phyloP scores from a whole-genome alignment of 92 coral and sea anemone species.

The Siderastrea radians region DNA sequence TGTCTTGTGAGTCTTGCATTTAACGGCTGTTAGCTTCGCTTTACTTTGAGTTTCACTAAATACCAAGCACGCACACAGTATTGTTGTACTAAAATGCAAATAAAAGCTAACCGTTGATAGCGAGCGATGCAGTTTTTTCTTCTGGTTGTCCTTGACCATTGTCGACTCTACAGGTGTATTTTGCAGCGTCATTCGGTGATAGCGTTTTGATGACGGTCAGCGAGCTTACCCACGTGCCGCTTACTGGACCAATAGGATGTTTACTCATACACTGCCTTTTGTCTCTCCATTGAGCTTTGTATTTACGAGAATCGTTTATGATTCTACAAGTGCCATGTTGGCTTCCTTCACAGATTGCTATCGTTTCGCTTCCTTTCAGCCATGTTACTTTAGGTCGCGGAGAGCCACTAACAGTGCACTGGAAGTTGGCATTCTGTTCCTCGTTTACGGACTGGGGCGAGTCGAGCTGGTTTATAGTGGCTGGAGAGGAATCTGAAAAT shows the following conservation, averaged over 20 bases:
- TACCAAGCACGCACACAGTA: too few species aligned
- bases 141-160: conserved; percentile 27
- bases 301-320: background rate
- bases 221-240: conserved; percentile 30
- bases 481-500: conserved; percentile 37
- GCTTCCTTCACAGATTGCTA: conserved; percentile 64
- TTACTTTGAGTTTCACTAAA: too few species aligned
- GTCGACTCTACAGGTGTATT: conserved; percentile 20
- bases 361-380: conserved; percentile 27
- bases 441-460: conserved; percentile 3
- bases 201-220: conserved; percentile 32
- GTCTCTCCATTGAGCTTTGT: conserved; percentile 21
- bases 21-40: too few species aligned
- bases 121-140: background rate
- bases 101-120: conserved; percentile 7
- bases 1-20: too few species aligned
- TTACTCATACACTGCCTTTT: background rate
- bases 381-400: conserved; percentile 74
- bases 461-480: background rate
- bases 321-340: conserved; percentile 33
- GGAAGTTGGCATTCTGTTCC: conserved; percentile 16
- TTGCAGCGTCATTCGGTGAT: conserved; percentile 51
- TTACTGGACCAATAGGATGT: background rate
- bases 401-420: conserved; percentile 70
- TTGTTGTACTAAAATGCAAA: background rate